Base-by-base conservation (phyloP, 2,888 invertebrate species). In the Drosophila fulvimacula region DNA sequence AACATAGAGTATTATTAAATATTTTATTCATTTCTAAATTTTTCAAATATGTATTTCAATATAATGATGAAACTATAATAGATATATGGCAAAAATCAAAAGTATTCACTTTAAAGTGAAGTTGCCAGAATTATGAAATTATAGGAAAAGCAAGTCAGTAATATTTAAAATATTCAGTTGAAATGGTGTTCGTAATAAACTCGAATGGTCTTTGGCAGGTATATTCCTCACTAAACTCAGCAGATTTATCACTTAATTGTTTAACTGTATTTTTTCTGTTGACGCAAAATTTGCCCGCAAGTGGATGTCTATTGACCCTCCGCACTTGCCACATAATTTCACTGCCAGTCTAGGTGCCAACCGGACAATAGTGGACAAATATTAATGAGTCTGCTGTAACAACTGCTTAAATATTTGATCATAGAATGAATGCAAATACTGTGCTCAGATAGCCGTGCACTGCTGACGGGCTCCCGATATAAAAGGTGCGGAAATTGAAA, bases 391-490 rank as follows among this genome's bases (percentile, higher is more conserved):
- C 21, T 27, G 24, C 21, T 24, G 17, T 15, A n/a, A n/a, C 65
- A 55, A 46, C 65, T 65, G 65, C 24, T 46, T 19, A 38, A 65
- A 65, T 65, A 65, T 65, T 65, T 68, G 46, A 24, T 5, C 24
- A 10, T 19, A 4, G 19, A 46, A 34, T 32, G n/a, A 13, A 13
- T 19, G 32, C 56, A 53, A 65, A 53, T 44, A 38, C 1, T 15
- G 53, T 15, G 21, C 7, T 44, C 30, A 41, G 38, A 19, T 13
- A 10, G 6, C 10, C 17, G 46, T 24, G 38, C 69, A 15, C 10
- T 24, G 42, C 53, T 5, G 30, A 11, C 27, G 15, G 42, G 3
- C 34, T n/a, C 15, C n/a, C 32, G 19, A n/a, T 65, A 68, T 65
- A 65, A 65, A 65, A 65, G 69, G 44, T 38, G 24, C n/a, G 46